Base-by-base conservation (phyloP, 2,797 vertebrate species). In the Amazona finschi region DNA sequence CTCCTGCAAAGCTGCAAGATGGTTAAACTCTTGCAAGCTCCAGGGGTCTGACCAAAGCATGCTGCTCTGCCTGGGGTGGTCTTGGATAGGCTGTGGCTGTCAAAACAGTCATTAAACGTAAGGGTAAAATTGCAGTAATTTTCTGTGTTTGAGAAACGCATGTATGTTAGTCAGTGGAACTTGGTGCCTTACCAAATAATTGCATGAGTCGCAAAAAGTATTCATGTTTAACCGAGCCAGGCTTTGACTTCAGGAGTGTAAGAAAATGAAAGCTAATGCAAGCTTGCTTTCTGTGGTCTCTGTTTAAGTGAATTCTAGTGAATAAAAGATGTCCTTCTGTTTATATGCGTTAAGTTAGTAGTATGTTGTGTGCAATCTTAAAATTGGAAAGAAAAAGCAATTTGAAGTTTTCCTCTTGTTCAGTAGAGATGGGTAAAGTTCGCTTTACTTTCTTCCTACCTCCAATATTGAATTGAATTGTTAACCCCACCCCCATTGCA, bases 111-210 rank as follows among this genome's bases (percentile, higher is more conserved):
- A 3, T 64, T 70, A 39, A 39, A 62, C 36, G 8, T 5, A 61
- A 44, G 50, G 46, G 61, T 1, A 39, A 75, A 58, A 44, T 24
- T 74, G 60, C 46, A 47, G 24, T 52, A 5, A 36, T 76, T 60
- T 28, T 28, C 11, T 28, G 0, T 71, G 33, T 69, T 74, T 36
- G 19, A 46, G 38, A 46, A 36, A 30, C 7, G 9, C 0, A 0
- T 19, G 27, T 31, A 2, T 79, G 86, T 53, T 28, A 82, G 43
- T 47, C 30, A 46, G 19, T 11, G 79, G 80, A 49, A 55, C 16
- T 41, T 38, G 9, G 12, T 82, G 41, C 38, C 39, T 38, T 57
- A 10, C 27, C 18, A 31, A 77, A 65, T 24, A 8, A 77, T 55
- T 20, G 6, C 11, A 2, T 16, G 61, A 28, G 30, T 41, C 61